Conservation (phyloP, 2,888 invertebrate species). For the Scelioninae gen. 2 region DNA sequence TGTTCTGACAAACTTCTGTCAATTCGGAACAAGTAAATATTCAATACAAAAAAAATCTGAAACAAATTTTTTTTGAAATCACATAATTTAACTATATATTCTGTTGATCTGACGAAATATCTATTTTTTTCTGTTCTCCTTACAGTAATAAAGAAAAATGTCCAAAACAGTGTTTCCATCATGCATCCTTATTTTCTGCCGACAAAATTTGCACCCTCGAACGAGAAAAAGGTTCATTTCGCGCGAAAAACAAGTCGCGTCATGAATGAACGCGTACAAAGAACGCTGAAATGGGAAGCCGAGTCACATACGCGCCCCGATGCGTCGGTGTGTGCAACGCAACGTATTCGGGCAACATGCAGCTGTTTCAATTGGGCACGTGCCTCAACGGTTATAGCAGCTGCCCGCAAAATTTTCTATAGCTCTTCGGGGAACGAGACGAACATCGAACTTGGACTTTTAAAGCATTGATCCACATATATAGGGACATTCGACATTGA, state of each 20-base stretch:
- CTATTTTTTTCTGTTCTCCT: too few species aligned
- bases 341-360: slow-evolving; percentile 62
- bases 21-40: too few species aligned
- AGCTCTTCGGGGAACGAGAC: slow-evolving; percentile 39
- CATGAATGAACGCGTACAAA: slow-evolving; percentile 54
- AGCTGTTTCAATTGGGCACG: slow-evolving; percentile 72
- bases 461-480: slow-evolving; percentile 13
- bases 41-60: background rate
- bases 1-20: too few species aligned
- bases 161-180: background rate
- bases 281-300: slow-evolving; percentile 45
- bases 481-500: slow-evolving; percentile 3
- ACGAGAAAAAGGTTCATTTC: slow-evolving; percentile 28
- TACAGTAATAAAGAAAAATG: background rate
- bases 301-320: slow-evolving; percentile 22
- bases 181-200: background rate
- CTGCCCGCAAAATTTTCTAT: slow-evolving; percentile 69
- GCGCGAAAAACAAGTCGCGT: slow-evolving; percentile 43
- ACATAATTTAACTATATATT: too few species aligned
- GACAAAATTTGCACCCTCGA: slow-evolving; percentile 11
- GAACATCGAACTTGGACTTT: slow-evolving; percentile 38
- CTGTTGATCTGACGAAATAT: too few species aligned
- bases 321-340: slow-evolving; percentile 46
- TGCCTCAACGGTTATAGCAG: slow-evolving; percentile 74
- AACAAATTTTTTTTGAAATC: too few species aligned